A percentile compares a stretch with the other conserved stretches of the same genome.
Conservation (phyloP, 1,140 invertebrate genomes). For the Penaeus japonicus region DNA sequence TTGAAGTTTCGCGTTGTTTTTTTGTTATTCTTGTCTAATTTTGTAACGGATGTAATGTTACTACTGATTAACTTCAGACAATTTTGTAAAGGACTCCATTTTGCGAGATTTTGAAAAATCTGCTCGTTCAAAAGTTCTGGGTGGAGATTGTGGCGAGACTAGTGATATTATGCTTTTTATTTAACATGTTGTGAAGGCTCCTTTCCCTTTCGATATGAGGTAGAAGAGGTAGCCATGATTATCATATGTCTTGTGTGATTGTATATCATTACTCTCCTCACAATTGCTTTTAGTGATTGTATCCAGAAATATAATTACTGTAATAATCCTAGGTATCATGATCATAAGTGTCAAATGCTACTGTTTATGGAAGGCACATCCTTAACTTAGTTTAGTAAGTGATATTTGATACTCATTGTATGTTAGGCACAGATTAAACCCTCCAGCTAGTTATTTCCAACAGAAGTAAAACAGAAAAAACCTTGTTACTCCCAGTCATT, state of each 20-base stretch:
- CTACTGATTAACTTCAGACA: neutral
- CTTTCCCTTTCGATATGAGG: neutral
- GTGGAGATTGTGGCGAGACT: constrained; percentile 41
- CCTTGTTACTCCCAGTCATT: neutral
- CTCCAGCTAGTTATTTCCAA: constrained; percentile 24
- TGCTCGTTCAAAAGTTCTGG: constrained; percentile 44
- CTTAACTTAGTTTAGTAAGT: constrained; percentile 42
- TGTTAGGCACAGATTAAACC: constrained; percentile 47
- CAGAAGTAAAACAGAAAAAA: neutral
- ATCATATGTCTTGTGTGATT: neutral
- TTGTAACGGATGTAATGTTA: neutral
- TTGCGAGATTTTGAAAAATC: constrained; percentile 20
- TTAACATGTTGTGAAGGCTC: neutral
- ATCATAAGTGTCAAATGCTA: constrained; percentile 48
- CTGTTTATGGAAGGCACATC: constrained; percentile 34
- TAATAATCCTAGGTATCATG: constrained; percentile 44
- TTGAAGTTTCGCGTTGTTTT: neutral
- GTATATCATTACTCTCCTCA: constrained; percentile 44
- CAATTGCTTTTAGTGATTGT: constrained; percentile 47
- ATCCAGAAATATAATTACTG: constrained; percentile 21
- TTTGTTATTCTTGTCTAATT: neutral
- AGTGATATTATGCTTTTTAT: constrained; percentile 25
- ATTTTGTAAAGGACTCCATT: constrained; percentile 30
- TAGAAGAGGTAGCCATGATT: neutral
- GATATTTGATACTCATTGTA: constrained; percentile 48